Percentiles rank a stretch among this genome's conserved stretches.
These are phyloP conservation scores for Papilio elwesi DNA, from an alignment of 2,888 invertebrate genomes.

Conservation along the genomic window DNA sequence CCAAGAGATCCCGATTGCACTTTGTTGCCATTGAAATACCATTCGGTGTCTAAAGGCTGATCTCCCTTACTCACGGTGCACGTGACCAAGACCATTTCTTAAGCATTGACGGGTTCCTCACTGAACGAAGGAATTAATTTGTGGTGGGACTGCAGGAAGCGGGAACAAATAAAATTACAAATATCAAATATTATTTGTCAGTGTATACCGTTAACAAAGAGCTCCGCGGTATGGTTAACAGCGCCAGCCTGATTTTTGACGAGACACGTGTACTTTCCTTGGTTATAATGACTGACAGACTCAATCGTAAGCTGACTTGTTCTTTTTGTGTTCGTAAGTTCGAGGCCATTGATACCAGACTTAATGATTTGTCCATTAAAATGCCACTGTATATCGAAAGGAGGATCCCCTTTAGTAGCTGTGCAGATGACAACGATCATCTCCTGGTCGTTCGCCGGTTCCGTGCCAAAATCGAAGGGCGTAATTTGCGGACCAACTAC, in stretches of 20 bases:
- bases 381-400: constrained; percentile 90
- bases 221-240: constrained; percentile 87
- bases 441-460: constrained; percentile 87
- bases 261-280: constrained; percentile 90
- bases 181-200: constrained; percentile 23
- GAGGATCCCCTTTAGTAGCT: constrained; percentile 90
- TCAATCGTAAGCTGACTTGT: constrained; percentile 86
- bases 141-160: constrained; percentile 85
- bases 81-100: constrained; percentile 84
- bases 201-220: constrained; percentile 88
- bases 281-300: constrained; percentile 87
- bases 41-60: constrained; percentile 88
- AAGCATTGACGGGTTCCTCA: constrained; percentile 88
- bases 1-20: constrained; percentile 82
- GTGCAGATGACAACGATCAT: constrained; percentile 88
- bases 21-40: constrained; percentile 88
- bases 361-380: constrained; percentile 85
- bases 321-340: constrained; percentile 77
- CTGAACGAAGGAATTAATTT: constrained; percentile 90
- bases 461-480: constrained; percentile 88
- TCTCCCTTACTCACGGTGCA: constrained; percentile 87
- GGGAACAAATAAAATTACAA: constrained; percentile 45
- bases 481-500: constrained; percentile 89
- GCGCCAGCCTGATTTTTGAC: constrained; percentile 90
- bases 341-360: constrained; percentile 77